phyloP scores from a whole-genome alignment of 1,140 invertebrate genomes.

The Diprion similis region DNA sequence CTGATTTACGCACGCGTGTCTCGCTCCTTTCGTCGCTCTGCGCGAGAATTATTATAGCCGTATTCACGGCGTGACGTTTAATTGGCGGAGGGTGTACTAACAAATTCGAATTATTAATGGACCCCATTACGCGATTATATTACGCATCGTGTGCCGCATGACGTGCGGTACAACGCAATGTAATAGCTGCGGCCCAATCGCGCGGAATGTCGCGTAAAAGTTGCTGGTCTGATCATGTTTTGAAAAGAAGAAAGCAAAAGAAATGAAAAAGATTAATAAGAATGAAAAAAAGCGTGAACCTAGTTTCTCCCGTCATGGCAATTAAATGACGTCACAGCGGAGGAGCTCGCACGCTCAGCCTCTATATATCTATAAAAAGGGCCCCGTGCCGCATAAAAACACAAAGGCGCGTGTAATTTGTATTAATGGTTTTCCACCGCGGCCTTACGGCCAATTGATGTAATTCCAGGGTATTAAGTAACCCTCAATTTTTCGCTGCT shows the following conservation, averaged over 20 bases:
- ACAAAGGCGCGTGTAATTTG: conserved; percentile 25
- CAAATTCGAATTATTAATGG: not conserved
- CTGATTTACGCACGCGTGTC: not conserved
- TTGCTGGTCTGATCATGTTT: not conserved
- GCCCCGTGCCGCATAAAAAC: conserved; percentile 17
- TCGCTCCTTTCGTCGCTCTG: too few species aligned
- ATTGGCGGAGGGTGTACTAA: not conserved
- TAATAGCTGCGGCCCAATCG: too few species aligned
- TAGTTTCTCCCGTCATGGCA: conserved; percentile 13
- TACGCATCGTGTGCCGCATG: too few species aligned
- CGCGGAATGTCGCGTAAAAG: too few species aligned
- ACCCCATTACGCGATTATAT: too few species aligned
- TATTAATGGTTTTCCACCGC: conserved; percentile 24
- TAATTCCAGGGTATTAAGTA: conserved; percentile 26
- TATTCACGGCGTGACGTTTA: not conserved
- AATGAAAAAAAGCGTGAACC: not conserved
- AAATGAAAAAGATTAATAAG: not conserved
- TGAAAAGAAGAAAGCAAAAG: not conserved
- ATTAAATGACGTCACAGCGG: conserved; percentile 25
- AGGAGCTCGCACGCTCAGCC: not conserved
- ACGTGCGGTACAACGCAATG: too few species aligned
- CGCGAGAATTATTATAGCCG: too few species aligned
- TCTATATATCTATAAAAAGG: not conserved
- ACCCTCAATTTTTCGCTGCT: not conserved
- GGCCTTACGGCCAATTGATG: conserved; percentile 15